A percentile compares a stretch with the other conserved stretches of the same genome.
Evolutionary conservation across 2,113 vertebrate genomes (phyloP).

Genomic region (Chloroceryle aenea): DNA sequence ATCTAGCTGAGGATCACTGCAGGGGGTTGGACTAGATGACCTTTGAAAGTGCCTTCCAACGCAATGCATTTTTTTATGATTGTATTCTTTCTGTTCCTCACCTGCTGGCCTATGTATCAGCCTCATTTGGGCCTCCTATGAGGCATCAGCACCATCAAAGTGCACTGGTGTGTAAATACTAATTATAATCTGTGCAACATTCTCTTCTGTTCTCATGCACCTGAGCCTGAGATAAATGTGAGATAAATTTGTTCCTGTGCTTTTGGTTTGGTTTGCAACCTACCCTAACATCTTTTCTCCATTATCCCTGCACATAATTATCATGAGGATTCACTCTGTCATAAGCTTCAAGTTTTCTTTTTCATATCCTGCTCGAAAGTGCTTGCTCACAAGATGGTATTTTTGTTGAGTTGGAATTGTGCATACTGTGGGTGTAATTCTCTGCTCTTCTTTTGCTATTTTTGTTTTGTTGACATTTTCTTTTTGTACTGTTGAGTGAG

Average conservation of each 20-base stretch:
- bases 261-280: not conserved
- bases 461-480: not conserved
- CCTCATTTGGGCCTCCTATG: not conserved
- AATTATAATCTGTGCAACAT: not conserved
- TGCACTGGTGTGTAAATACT: not conserved
- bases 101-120: not conserved
- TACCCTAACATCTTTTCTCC: not conserved
- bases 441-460: not conserved
- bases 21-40: not conserved
- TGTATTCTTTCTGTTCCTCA: not conserved
- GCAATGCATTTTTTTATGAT: not conserved
- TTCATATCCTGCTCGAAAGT: not conserved
- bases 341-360: not conserved
- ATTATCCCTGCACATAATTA: not conserved
- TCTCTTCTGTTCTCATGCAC: not conserved
- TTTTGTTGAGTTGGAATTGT: not conserved
- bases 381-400: not conserved
- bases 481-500: not conserved
- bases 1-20: not conserved
- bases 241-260: not conserved
- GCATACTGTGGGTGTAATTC: not conserved
- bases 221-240: not conserved
- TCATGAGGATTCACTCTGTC: not conserved
- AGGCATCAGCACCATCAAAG: not conserved
- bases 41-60: not conserved